These are phyloP conservation scores for Apis dorsata DNA, from an alignment of 1,140 invertebrate genomes.

Conservation along the genomic window DNA sequence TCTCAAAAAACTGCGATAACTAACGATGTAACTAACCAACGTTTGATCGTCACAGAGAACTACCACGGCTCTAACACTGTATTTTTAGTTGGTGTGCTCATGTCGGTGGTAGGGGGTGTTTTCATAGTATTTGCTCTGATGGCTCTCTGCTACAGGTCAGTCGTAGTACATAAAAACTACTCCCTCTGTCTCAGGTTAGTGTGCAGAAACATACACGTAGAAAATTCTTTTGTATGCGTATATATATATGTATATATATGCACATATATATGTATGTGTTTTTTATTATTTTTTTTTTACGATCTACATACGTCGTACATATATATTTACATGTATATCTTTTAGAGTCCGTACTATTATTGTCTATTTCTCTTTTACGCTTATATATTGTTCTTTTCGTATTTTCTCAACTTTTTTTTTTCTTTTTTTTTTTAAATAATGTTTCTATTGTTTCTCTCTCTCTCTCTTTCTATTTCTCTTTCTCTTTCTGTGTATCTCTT, in stretches of 20 bases:
- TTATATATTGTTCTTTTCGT: slow-evolving; percentile 62
- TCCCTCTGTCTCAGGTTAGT: slow-evolving; percentile 98
- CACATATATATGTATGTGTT: slow-evolving; percentile 46
- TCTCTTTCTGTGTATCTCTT: slow-evolving; percentile 29
- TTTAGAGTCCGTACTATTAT: slow-evolving; percentile 44
- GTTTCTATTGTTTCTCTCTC: not conserved
- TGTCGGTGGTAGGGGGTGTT: slow-evolving; percentile 98
- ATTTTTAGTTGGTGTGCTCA: slow-evolving; percentile 97
- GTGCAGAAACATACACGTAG: slow-evolving; percentile 86
- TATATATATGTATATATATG: slow-evolving; percentile 52
- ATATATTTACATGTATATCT: slow-evolving; percentile 53
- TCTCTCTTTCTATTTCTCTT: slow-evolving; percentile 47
- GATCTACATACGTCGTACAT: slow-evolving; percentile 24
- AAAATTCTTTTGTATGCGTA: slow-evolving; percentile 79
- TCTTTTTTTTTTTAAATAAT: not conserved
- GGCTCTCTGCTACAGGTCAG: slow-evolving; percentile 99
- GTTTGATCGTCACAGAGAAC: slow-evolving; percentile 85
- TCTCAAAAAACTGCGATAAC: slow-evolving; percentile 3
- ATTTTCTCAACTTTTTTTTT: not conserved
- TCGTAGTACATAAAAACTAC: slow-evolving; percentile 98
- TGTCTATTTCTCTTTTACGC: slow-evolving; percentile 24
- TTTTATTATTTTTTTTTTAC: not conserved
- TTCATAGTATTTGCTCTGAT: slow-evolving; percentile 98
- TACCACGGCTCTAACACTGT: slow-evolving; percentile 96
- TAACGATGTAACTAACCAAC: slow-evolving; percentile 47